Conservation (phyloP, 35 echinoderm and acorn worm species). For the Ptychodera flava region DNA sequence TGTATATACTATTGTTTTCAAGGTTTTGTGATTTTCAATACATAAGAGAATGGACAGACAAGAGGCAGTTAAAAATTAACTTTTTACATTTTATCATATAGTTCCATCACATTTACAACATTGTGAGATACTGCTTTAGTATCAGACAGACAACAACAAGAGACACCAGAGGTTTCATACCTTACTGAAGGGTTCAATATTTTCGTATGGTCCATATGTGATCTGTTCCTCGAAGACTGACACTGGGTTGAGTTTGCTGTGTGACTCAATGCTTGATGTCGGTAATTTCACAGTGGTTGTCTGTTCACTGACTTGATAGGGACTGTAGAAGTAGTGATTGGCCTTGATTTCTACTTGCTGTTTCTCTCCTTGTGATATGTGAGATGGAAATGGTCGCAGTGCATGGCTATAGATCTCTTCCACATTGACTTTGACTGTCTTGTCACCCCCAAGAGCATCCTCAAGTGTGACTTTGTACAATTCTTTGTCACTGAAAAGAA, state of each 20-base stretch:
- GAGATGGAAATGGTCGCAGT: constrained; percentile 64
- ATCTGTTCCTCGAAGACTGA: constrained; percentile 67
- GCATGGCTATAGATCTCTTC: constrained; percentile 63
- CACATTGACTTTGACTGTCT: constrained; percentile 36
- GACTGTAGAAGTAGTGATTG: constrained; percentile 72
- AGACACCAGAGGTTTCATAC: too few species aligned
- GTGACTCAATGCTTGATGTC: constrained; percentile 62
- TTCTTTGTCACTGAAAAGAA: constrained; percentile 32
- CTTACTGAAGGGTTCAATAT: constrained; percentile 52
- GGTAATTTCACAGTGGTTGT: constrained; percentile 78
- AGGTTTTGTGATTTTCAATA: too few species aligned
- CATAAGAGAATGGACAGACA: too few species aligned
- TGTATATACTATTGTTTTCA: too few species aligned
- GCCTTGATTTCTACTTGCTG: constrained; percentile 71
- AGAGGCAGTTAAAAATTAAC: too few species aligned
- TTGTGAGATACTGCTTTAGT: too few species aligned
- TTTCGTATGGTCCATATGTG: constrained; percentile 94
- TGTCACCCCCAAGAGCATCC: constrained; percentile 41
- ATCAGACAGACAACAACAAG: too few species aligned
- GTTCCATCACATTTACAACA: too few species aligned
- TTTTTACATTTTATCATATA: too few species aligned
- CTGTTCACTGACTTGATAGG: constrained; percentile 67
- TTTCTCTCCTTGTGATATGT: constrained; percentile 87
- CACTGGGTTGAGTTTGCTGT: constrained; percentile 73
- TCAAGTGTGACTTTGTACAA: constrained; percentile 68